Evolutionary conservation across 2,888 invertebrate genomes (phyloP), one percentile per base, ranked within the genome.

Genomic region (Camponotus fellah): DNA sequence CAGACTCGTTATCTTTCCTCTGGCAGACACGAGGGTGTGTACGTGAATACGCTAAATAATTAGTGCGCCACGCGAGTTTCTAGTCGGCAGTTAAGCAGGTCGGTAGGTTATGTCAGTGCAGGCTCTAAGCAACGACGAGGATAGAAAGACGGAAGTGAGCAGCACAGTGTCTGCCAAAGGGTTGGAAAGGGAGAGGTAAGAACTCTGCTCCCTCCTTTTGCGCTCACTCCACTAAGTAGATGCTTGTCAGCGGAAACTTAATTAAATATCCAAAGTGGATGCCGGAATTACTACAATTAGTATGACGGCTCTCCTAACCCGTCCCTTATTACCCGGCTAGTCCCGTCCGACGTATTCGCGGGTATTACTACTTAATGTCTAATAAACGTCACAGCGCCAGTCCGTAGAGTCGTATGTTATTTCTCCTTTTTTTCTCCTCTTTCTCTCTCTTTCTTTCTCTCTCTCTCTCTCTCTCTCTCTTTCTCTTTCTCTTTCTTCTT

Each of bases 241-340:
- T 93, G 92, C 93, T 94, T 93, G 94, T 93, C 93, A 93, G 92
- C 93, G 92, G 94, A 94, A 94, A 94, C 94, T 95, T 95, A 94
- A 95, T 94, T 94, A 94, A 94, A 94, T 94, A 94, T 94, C 94
- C 92, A 93, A 94, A 94, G 94, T 94, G 94, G 94, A 94, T 93
- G 92, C 92, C 91, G 92, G 92, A 94, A 94, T 94, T 94, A 94
- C 94, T 93, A 93, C 94, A 94, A 94, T 95, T 94, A 94, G 93
- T 94, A 94, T 94, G 94, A 94, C 93, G 92, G 92, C 92, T 92
- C 91, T 91, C 92, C 87, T 89, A 87, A 89, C 88, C 89, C 87
- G 85, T 71, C 86, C 90, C 91, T 92, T 91, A 92, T 93, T 91
- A 90, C 91, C 89, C 89, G 86, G 87, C 87, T 88, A 90, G 90